phyloP scores from a whole-genome alignment of 2,797 vertebrate genomes.

The Halcyon chelicuti region DNA sequence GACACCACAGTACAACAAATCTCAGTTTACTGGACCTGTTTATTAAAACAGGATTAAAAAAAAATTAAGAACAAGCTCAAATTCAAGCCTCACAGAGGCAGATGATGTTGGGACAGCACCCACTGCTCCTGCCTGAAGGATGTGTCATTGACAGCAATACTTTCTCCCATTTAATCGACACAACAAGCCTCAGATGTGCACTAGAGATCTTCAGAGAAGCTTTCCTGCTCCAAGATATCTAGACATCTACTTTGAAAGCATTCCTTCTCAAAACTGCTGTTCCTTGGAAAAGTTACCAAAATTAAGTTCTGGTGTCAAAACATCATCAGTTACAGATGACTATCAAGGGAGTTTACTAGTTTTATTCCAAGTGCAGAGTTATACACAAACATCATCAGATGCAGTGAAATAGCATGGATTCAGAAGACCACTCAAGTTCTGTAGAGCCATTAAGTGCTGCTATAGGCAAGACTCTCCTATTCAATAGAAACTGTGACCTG shows the following conservation, averaged over 20 bases:
- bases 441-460: neutral
- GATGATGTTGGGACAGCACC: neutral
- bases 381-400: fast-evolving
- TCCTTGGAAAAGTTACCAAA: neutral
- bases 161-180: fast-evolving
- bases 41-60: neutral
- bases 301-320: neutral
- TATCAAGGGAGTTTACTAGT: neutral
- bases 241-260: neutral
- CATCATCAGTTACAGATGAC: neutral
- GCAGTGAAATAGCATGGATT: neutral
- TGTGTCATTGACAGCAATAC: neutral
- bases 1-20: neutral
- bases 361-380: neutral
- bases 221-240: neutral
- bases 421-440: neutral
- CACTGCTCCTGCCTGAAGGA: neutral
- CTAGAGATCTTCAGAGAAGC: neutral
- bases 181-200: neutral
- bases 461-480: neutral
- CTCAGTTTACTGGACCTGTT: neutral
- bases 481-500: neutral
- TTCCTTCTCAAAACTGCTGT: neutral
- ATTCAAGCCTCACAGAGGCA: neutral
- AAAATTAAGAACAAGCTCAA: neutral